Percentiles rank a stretch among this genome's conserved stretches.
Evolutionary conservation across 2,113 vertebrate genomes (phyloP).

Genomic region (Microtus montanus): DNA sequence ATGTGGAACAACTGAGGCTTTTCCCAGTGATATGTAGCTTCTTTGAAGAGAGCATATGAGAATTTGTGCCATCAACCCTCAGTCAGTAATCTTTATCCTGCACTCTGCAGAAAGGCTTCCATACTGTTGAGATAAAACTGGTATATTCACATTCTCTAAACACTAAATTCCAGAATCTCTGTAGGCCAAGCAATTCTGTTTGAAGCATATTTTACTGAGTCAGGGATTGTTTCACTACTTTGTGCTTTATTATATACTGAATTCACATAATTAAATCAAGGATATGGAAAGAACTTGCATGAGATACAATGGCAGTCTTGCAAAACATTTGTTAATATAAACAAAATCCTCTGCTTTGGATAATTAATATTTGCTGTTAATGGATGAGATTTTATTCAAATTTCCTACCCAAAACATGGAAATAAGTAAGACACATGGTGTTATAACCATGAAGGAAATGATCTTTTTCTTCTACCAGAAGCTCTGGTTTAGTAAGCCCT

Average conservation of each 20-base stretch:
- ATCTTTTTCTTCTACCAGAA: slow-evolving; percentile 12
- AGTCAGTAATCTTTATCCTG: not conserved
- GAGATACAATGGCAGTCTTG: not conserved
- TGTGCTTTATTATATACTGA: not conserved
- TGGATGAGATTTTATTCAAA: slow-evolving; percentile 32
- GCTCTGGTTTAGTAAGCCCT: slow-evolving; percentile 37
- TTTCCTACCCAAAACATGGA: not conserved
- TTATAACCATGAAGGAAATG: slow-evolving; percentile 10
- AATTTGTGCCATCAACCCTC: not conserved
- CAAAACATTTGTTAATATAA: not conserved
- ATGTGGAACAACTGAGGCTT: not conserved
- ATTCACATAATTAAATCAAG: not conserved
- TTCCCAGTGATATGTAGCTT: not conserved
- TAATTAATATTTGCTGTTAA: slow-evolving; percentile 42
- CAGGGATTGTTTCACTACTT: not conserved
- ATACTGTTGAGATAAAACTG: not conserved
- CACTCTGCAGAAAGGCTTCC: not conserved
- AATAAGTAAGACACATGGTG: slow-evolving; percentile 28
- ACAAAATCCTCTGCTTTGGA: not conserved
- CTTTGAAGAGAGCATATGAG: not conserved
- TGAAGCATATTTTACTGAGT: not conserved
- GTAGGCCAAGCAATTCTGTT: not conserved
- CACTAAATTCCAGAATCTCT: not conserved
- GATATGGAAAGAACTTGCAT: not conserved
- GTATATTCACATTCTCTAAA: not conserved